A percentile compares a stretch with the other conserved stretches of the same genome.
Conservation (phyloP, 2,888 invertebrate genomes). For the Sinodicranocentrus sp. region DNA sequence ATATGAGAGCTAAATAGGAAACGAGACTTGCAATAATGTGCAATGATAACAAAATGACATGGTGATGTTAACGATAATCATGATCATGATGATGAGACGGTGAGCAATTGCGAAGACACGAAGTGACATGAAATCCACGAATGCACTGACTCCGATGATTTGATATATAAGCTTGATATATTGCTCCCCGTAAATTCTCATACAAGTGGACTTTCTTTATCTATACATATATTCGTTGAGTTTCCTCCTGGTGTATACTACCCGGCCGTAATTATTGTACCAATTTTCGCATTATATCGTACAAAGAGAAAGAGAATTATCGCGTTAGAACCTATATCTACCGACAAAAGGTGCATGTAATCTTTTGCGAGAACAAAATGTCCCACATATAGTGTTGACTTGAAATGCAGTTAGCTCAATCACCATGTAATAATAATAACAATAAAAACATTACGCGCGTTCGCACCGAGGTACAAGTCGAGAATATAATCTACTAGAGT, state of each 20-base stretch:
- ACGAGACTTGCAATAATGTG: constrained; percentile 19
- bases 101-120: constrained; percentile 9
- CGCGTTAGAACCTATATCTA: background rate
- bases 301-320: constrained; percentile 5
- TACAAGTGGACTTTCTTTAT: too few relatives aligned
- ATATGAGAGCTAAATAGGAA: constrained; percentile 27
- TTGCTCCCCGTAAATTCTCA: too few relatives aligned
- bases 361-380: constrained; percentile 3
- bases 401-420: constrained; percentile 2
- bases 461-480: too few relatives aligned
- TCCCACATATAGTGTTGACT: background rate
- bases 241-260: background rate
- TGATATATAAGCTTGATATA: too few relatives aligned
- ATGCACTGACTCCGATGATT: background rate
- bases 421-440: background rate
- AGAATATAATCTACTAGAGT: too few relatives aligned
- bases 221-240: too few relatives aligned
- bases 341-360: background rate
- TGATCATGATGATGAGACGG: background rate
- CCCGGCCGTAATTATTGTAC: background rate
- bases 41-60: constrained; percentile 15
- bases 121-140: constrained; percentile 18
- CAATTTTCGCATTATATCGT: background rate
- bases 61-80: background rate
- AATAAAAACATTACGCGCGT: too few relatives aligned